Percentiles rank a stretch among this genome's conserved stretches.
phyloP scores from a whole-genome alignment of 2,888 invertebrate species.

The Tipula confusa region DNA sequence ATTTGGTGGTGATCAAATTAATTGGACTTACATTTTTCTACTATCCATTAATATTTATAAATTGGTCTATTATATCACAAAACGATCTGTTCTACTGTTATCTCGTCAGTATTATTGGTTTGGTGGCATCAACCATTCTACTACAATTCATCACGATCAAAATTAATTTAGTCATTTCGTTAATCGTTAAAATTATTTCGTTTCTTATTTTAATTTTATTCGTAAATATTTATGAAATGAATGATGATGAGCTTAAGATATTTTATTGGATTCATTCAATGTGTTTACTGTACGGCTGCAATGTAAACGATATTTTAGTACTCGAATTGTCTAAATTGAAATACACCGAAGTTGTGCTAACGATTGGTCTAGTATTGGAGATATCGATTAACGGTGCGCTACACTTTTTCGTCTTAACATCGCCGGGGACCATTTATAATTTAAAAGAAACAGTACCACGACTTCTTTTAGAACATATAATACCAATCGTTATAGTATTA shows the following conservation, averaged over 20 bases:
- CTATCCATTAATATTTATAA: background rate
- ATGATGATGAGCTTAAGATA: background rate
- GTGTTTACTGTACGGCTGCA: background rate
- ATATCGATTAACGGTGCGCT: background rate
- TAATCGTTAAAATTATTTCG: background rate
- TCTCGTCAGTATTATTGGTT: background rate
- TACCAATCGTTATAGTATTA: background rate
- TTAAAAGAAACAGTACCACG: background rate
- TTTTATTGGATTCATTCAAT: background rate
- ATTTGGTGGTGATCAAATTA: background rate
- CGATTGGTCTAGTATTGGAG: background rate
- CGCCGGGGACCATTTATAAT: background rate
- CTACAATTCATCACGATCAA: background rate
- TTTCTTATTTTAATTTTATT: background rate
- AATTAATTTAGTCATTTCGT: background rate
- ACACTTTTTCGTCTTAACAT: background rate
- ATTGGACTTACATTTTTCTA: background rate
- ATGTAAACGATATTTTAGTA: background rate
- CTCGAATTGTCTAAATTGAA: background rate
- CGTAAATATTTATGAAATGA: background rate
- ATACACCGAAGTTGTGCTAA: background rate
- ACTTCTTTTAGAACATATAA: background rate
- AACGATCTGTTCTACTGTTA: background rate
- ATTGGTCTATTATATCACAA: background rate
- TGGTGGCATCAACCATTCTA: background rate